Evolutionary conservation across 2,888 invertebrate genomes (phyloP), one percentile per base, ranked within the genome.

Genomic region (Eupithecia inturbata): DNA sequence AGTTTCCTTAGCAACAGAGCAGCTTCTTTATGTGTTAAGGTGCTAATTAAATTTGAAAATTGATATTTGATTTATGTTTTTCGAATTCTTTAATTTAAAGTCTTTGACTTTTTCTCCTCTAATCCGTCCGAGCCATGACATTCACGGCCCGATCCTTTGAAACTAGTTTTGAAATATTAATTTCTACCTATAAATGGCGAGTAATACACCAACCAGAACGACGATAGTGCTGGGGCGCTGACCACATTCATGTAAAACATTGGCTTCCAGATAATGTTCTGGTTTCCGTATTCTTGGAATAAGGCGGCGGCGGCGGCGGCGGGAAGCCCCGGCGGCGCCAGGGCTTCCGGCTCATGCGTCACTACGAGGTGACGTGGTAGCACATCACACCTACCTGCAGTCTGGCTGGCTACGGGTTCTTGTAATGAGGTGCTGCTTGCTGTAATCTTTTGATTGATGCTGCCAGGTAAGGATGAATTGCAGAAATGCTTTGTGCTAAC

Each of bases 111-210:
- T 26, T 10, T n/a, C 64, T 64, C 64, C 39, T 33, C 64, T 64
- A 33, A 31, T 19, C 36, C 64, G 64, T 39, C 36, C 64, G 64
- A 33, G 64, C 39, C 64, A n/a, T 64, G 64, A 64, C 64, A 64
- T 64, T 64, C n/a, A 9, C 60, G 60, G 36, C 19, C 19, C 12
- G 12, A 36, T 62, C 31, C 0, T 36, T 64, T 64, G 12, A 36
- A 64, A 64, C 64, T 36, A 64, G 64, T 64, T 64, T 63, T 60
- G 14, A 0, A 53, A 12, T 53, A 0, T 53, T 16, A 28, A 6
- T 60, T 28, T 28, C 16, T 45, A 45, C 45, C 1, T 12, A 28
- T 26, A 26, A 0, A 5, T 22, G 4, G 14, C 57, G 14, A 7
- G 49, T 49, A 22, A 49, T 10, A 10, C 9, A 22, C n/a, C n/a